Evolutionary conservation across 2,797 vertebrate species (phyloP).

Genomic region (Periparus ater): DNA sequence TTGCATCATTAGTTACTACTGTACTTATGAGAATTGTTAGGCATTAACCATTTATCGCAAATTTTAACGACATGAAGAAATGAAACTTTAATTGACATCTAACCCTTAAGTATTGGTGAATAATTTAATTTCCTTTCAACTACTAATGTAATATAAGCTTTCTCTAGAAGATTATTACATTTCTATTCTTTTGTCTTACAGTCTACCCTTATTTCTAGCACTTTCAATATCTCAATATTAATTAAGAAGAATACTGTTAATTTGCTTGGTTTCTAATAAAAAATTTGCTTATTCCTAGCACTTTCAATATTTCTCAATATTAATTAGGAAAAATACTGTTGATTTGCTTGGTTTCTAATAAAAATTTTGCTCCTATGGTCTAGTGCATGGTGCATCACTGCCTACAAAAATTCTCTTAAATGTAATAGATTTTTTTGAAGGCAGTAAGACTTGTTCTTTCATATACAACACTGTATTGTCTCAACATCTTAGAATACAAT

Average conservation of each 20-base stretch:
- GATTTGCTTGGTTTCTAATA: background rate
- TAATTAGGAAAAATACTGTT: background rate
- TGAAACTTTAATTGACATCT: background rate
- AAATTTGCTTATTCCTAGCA: background rate
- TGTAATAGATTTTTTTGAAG: background rate
- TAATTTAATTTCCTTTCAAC: background rate
- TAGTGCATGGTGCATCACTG: background rate
- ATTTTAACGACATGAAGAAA: background rate
- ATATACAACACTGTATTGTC: background rate
- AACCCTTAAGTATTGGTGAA: background rate
- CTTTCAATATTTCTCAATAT: background rate
- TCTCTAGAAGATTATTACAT: background rate
- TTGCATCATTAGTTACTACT: background rate
- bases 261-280: background rate
- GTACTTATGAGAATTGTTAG: background rate
- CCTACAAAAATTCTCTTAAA: background rate
- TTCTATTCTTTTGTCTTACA: background rate
- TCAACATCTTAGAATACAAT: background rate
- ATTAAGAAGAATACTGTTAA: background rate
- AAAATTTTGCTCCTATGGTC: background rate
- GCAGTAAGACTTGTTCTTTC: background rate
- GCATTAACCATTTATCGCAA: background rate
- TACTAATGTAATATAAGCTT: background rate
- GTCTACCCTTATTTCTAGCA: background rate
- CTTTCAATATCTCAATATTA: background rate